Base-by-base conservation (phyloP, 2,113 vertebrate species). In the Fulica atra region DNA sequence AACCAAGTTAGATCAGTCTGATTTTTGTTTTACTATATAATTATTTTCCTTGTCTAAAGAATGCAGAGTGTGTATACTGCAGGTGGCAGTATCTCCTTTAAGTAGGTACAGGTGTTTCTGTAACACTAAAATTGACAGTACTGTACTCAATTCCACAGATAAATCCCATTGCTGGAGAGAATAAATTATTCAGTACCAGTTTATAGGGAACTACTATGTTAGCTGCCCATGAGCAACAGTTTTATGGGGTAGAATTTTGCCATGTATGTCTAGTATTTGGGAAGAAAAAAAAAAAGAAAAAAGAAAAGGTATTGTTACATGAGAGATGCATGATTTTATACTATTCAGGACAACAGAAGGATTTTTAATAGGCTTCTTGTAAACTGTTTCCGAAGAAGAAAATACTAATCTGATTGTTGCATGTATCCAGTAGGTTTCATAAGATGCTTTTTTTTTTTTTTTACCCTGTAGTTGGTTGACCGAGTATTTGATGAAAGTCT, bases 401-500 rank as follows among this genome's bases (percentile, higher is more conserved):
- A 93, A 80, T 54, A 70, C 63, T 56, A 85, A 40, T 91, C 81
- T 95, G 57, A 81, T 73, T 36, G 90, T 93, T 86, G 15, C 64
- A 79, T 79, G 2, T 92, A 66, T 87, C 42, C 72, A 28, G 29
- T 82, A 77, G 33, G 86, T 91, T 96, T 96, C 53, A 89, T 92
- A 93, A 94, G 77, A n/a, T 81, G n/a, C 59, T 28, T 79, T 95
- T 95, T 98, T 89, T 81, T 94, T 96, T 90, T 83, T 94, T 96
- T 91, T 82, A 82, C 74, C 65, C 92, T 4, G 65, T 96, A 99
- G 99, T 97, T 99, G 98, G 99, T 99, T 96, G 99, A 99, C 96
- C 98, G 99, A 70, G 99, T 99, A 94, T 99, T 99, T 98, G 99
- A 99, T 94, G 99, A 99, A 97, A 99, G 99, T 96, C 98, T 99